Evolutionary conservation across 2,888 invertebrate genomes (phyloP).

Genomic region (Netelia virgata): DNA sequence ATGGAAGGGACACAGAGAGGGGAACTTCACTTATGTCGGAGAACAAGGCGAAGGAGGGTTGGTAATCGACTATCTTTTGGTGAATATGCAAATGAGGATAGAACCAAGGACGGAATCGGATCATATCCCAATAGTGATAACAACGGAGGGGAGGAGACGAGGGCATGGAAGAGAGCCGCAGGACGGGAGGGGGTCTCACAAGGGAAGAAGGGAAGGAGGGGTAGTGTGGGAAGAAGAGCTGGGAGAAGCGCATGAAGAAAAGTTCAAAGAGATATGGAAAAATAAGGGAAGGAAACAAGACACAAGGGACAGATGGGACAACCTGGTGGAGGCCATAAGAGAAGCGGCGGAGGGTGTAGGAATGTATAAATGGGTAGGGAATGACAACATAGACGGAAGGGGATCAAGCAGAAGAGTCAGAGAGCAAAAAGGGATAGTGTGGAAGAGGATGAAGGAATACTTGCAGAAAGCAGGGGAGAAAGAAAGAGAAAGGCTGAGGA

Average conservation of each 20-base stretch:
- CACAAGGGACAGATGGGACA: background rate
- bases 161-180: background rate
- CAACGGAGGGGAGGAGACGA: background rate
- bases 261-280: background rate
- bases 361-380: background rate
- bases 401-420: background rate
- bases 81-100: background rate
- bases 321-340: too few relatives aligned
- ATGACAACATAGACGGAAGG: background rate
- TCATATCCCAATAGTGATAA: constrained; percentile 1
- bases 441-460: background rate
- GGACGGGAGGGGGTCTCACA: background rate
- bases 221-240: background rate
- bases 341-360: constrained; percentile 3
- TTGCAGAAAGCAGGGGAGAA: background rate
- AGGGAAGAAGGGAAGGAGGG: background rate
- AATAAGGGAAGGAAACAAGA: background rate
- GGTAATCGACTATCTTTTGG: background rate
- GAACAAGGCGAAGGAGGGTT: constrained; percentile 1
- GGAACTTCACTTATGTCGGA: constrained; percentile 3
- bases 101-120: background rate
- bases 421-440: background rate
- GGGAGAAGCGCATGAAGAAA: background rate
- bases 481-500: background rate
- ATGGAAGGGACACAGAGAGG: background rate